Evolutionary conservation across 2,888 invertebrate species (phyloP), one percentile per base, ranked within the genome.

Genomic region (Cabera pusaria): DNA sequence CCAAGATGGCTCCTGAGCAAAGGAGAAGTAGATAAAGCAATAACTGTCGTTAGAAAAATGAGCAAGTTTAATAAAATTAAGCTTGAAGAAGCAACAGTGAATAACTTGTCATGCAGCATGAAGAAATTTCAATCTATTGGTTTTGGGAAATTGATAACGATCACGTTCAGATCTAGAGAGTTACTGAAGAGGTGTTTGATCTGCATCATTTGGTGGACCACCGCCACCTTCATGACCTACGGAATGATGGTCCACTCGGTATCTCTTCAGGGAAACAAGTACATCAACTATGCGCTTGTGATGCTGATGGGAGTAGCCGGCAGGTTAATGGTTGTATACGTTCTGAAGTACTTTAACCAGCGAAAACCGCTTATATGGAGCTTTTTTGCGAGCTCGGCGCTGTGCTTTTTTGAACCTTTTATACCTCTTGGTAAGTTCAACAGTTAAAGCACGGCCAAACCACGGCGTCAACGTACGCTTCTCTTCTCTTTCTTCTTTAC

Each of bases 1-100:
- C 90, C 94, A 6, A 88, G 96, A 60, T 96, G 96, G 96, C 84
- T 95, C 2, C 73, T 95, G n/a, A 92, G 92, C 8, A 93, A 93
- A 66, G 92, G 93, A 2, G 90, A 90, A 45, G 90, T 91, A 41
- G 90, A 92, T 0, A 85, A 93, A 60, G 94, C 94, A 0, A 85
- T 92, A 41, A 67, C 64, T 1, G 90, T 94, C n/a, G 71, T 94
- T 23, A 76, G 89, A 6, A 91, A 90, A 52, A 91, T 93, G 7
- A 92, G 94, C 0, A 84, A 83, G 34, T 68, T 55, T 8, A 86
- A 82, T 28, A 78, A 79, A 28, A 57, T 81, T 0, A 55, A 69
- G 14, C 7, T 87, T 0, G 77, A 86, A 3, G 61, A 59, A 31
- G 59, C n/a, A n/a, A 53, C 1, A 32, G 85, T 2, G 70, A 77